A percentile compares a stretch with the other conserved stretches of the same genome.
Evolutionary conservation across 2,113 vertebrate genomes (phyloP).

Genomic region (Chionis minor): DNA sequence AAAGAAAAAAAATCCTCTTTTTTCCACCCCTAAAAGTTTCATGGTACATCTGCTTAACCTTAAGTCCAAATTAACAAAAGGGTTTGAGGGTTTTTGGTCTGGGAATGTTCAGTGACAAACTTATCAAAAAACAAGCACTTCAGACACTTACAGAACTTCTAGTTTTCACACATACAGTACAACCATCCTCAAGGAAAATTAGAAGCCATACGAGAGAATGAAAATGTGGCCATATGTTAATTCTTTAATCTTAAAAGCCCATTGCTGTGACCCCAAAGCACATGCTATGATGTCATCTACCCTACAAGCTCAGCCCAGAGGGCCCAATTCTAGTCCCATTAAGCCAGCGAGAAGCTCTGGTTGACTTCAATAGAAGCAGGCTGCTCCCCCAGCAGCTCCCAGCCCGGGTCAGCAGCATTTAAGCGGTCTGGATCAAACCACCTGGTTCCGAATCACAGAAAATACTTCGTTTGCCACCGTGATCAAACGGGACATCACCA

Average conservation of each 20-base stretch:
- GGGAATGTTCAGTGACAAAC: neutral
- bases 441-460: fast-evolving
- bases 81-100: neutral
- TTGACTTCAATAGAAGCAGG: neutral
- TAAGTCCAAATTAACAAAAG: neutral
- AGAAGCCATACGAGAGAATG: neutral
- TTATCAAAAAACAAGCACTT: neutral
- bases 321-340: neutral
- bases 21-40: neutral
- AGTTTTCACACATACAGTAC: neutral
- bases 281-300: neutral
- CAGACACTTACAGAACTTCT: neutral
- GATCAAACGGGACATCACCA: neutral
- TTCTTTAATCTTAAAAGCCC: neutral
- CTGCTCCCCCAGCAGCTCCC: neutral
- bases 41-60: neutral
- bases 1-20: neutral
- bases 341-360: neutral
- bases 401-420: neutral
- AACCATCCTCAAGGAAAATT: neutral
- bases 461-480: neutral
- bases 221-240: neutral
- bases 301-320: neutral
- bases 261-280: neutral
- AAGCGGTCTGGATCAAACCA: neutral